These are phyloP conservation scores for Sardina pilchardus DNA, from an alignment of 2,113 vertebrate genomes.

Conservation along the genomic window DNA sequence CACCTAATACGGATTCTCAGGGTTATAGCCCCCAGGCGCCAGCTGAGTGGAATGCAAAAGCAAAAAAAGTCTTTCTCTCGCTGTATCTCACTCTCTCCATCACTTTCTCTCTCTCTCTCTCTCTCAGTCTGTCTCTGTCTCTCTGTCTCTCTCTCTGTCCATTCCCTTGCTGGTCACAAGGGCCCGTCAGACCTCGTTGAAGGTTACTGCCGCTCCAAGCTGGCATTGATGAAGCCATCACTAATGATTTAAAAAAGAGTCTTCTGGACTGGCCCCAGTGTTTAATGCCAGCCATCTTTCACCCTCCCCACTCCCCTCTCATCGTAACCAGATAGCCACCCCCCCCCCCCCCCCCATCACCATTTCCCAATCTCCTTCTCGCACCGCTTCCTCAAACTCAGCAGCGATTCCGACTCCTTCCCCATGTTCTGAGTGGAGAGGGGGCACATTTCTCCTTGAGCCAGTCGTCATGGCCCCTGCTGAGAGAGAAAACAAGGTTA, in stretches of 20 bases:
- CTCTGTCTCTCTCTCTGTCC: slow-evolving; percentile 48
- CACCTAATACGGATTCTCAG: slow-evolving; percentile 73
- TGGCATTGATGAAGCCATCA: slow-evolving; percentile 65
- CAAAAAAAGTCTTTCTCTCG: slow-evolving; percentile 48
- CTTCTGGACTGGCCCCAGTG: slow-evolving; percentile 40
- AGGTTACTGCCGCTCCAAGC: slow-evolving; percentile 64
- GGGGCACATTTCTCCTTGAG: slow-evolving; percentile 57
- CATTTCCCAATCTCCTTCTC: slow-evolving; percentile 24
- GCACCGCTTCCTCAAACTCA: neutral
- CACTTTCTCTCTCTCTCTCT: slow-evolving; percentile 28
- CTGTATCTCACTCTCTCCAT: slow-evolving; percentile 49
- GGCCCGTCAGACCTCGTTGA: slow-evolving; percentile 66
- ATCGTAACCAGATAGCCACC: neutral
- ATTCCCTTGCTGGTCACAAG: slow-evolving; percentile 58
- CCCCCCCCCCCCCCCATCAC: slow-evolving; percentile 47
- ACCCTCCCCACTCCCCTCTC: neutral
- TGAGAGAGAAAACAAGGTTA: slow-evolving; percentile 56
- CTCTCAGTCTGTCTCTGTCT: slow-evolving; percentile 44
- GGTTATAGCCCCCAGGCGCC: slow-evolving; percentile 73
- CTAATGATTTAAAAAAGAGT: slow-evolving; percentile 63
- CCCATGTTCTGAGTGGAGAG: slow-evolving; percentile 58
- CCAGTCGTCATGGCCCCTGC: slow-evolving; percentile 49
- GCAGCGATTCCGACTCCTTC: slow-evolving; percentile 51
- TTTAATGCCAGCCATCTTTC: slow-evolving; percentile 31
- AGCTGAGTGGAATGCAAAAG: slow-evolving; percentile 67